Evolutionary conservation across 2,113 vertebrate genomes (phyloP), one percentile per base, ranked within the genome.

Genomic region (Hylia prasina): DNA sequence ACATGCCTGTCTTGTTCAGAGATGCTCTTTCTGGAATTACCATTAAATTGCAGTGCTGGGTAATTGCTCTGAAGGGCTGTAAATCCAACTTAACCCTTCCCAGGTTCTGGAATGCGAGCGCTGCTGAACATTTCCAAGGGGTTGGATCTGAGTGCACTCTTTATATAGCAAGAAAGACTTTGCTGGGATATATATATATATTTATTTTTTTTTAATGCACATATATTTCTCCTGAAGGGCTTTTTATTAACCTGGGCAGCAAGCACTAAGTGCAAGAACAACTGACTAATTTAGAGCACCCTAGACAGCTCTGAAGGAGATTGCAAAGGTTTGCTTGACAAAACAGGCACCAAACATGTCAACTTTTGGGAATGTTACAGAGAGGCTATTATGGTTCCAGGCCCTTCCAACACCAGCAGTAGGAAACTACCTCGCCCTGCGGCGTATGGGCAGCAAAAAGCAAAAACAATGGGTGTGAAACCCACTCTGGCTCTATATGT

Each of bases 1-100:
- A 89, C 92, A 57, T 75, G 94, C 65, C 95, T 95, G 86, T 95
- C 94, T 85, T 96, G 95, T 92, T 95, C 86, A 42, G 91, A 92
- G 96, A 95, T 93, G 90, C 92, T 87, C 86, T 86, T 93, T 65
- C 95, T 96, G 94, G 92, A 96, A 96, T 94, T 94, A 89, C 94
- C 94, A 87, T 97, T 65, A 94, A 94, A 94, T 96, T 94, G 78
- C 92, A 82, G 93, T 0, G 6, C 87, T 48, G 75, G 24, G 47
- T 91, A 95, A 96, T 93, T 95, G 92, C 87, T 82, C 84, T 30
- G 0, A 85, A 91, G 12, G 70, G 87, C 28, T 94, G 87, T 90
- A 91, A 93, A 95, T 93, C 89, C 83, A 84, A 12, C 81, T 95
- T 94, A 97, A 96, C 95, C 92, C 96, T 94, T 95, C 64, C 72